Evolutionary conservation across 1,140 invertebrate species (phyloP), one percentile per base, ranked within the genome.

Genomic region (Macrobrachium nipponense): DNA sequence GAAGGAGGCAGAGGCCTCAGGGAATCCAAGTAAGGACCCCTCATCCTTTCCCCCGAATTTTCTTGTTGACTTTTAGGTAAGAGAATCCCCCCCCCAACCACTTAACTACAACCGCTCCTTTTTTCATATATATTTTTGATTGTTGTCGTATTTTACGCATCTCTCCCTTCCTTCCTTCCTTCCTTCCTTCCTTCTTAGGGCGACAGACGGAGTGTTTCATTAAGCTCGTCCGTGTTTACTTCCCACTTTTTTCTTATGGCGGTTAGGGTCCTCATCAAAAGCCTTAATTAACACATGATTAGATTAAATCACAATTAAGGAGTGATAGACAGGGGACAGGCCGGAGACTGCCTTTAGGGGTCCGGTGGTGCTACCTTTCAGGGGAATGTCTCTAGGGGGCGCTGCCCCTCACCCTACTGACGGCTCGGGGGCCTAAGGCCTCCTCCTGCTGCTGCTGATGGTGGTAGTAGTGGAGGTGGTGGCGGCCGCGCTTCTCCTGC

Each of bases 211-310:
- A 36, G 27, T 84, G 82, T 84, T 84, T 84, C 82, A 84, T 84
- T 84, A 84, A 77, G 82, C 82, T 44, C 60, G 70, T 84, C 82
- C 82, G 51, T 84, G 82, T 84, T 84, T 84, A 84, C 82, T 61
- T 36, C 60, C 82, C 27, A 36, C 79, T 62, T 84, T 84, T 84
- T 84, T 84, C 82, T 84, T 84, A 73, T 59, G 82, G 82, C 44
- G 60, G 75, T 59, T 12, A 61, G 76, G 62, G 61, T 12, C 82
- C 82, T 84, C 82, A 84, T 84, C 82, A 84, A 84, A 84, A 84
- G 77, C 82, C 82, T 84, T 84, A 84, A 84, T 84, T 84, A 84
- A 84, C 82, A 84, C 82, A 84, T 84, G 82, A 84, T 84, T 84
- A 84, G 82, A 84, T 84, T 84, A 84, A 84, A 84, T 84, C 82